phyloP scores from a whole-genome alignment of 2,797 vertebrate species.

The Acrocephalus scirpaceus region DNA sequence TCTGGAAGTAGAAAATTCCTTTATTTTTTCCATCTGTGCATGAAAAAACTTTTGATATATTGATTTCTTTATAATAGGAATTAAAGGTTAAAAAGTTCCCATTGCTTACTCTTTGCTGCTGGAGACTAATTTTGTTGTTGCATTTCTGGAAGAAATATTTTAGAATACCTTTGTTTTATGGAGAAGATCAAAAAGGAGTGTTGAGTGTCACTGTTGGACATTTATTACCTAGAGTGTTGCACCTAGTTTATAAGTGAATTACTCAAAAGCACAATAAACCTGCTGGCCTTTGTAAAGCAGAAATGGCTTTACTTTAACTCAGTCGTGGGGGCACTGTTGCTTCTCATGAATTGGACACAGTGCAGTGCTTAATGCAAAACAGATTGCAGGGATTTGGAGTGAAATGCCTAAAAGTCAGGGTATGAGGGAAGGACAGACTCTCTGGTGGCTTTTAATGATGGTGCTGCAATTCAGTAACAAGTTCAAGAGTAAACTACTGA shows the following conservation, averaged over 20 bases:
- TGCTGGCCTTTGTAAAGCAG: background rate
- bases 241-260: background rate
- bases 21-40: background rate
- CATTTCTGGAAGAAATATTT: background rate
- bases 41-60: background rate
- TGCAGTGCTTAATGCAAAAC: background rate
- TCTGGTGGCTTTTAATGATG: background rate
- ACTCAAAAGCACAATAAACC: background rate
- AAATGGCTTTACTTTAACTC: background rate
- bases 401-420: background rate
- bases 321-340: constrained; percentile 48
- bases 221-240: background rate
- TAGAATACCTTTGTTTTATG: background rate
- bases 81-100: background rate
- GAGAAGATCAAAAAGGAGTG: background rate
- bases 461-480: background rate
- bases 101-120: background rate
- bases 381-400: background rate
- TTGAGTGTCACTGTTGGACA: background rate
- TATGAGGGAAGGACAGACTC: background rate
- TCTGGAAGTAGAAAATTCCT: background rate
- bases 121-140: background rate
- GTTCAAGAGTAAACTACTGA: background rate
- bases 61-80: background rate
- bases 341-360: background rate